A percentile compares a stretch with the other conserved stretches of the same genome.
Evolutionary conservation across 1,140 invertebrate genomes (phyloP).

Genomic region (Riptortus pedestris): DNA sequence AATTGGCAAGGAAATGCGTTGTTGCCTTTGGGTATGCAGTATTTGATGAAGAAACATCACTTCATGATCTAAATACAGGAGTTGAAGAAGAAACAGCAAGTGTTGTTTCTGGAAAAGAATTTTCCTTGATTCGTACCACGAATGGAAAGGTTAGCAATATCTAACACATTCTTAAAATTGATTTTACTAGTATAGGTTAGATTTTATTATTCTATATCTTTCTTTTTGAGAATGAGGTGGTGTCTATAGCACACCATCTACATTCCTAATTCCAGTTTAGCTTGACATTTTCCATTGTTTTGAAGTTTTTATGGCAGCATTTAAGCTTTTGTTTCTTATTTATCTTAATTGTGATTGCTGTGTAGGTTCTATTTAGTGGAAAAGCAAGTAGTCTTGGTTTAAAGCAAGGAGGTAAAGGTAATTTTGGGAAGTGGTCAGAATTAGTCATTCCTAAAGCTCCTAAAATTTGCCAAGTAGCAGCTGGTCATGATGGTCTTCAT

Average conservation of each 20-base stretch:
- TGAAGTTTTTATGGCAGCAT: too few relatives aligned
- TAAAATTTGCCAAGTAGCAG: conserved; percentile 64
- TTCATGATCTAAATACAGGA: conserved; percentile 43
- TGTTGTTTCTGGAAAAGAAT: conserved; percentile 71
- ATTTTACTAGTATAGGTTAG: background rate
- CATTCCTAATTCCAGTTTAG: too few relatives aligned
- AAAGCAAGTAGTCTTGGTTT: conserved; percentile 64
- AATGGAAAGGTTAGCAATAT: conserved; percentile 55
- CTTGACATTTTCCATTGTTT: too few relatives aligned
- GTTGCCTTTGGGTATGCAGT: conserved; percentile 60
- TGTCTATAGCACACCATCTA: too few relatives aligned
- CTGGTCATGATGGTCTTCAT: conserved; percentile 89
- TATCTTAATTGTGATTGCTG: too few relatives aligned
- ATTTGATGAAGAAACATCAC: conserved; percentile 53
- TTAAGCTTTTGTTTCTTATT: too few relatives aligned
- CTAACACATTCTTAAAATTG: conserved; percentile 1
- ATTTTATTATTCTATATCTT: background rate
- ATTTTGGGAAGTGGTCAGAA: conserved; percentile 59
- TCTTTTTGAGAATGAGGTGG: too few relatives aligned
- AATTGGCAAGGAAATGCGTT: conserved; percentile 67
- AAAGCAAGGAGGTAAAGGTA: conserved; percentile 47
- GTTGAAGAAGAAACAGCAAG: conserved; percentile 57
- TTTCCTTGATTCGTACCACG: conserved; percentile 63
- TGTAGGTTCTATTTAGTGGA: conserved; percentile 62
- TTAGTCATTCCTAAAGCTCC: conserved; percentile 62